A percentile compares a stretch with the other conserved stretches of the same genome.
Conservation (phyloP, 1,140 invertebrate genomes). For the Pseudachorutes palmiensis region DNA sequence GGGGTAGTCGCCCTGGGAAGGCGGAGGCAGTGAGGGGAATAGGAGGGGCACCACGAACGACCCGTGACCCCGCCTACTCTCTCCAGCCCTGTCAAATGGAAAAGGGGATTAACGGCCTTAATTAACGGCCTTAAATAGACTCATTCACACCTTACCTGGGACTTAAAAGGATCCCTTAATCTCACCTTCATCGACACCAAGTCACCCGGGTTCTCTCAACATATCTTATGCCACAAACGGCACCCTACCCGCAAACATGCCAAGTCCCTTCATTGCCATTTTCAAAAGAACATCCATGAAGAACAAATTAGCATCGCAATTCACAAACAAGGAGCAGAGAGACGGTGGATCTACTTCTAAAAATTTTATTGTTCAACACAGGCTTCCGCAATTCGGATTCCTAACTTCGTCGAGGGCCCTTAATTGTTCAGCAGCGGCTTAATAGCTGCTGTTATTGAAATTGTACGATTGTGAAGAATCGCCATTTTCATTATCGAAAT, state of each 20-base stretch:
- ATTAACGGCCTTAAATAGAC: conserved; percentile 26
- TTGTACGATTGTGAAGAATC: no score
- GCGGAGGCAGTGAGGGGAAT: neutral
- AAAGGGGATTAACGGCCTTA: conserved; percentile 14
- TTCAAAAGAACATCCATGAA: neutral
- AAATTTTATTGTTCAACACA: neutral
- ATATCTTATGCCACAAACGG: neutral
- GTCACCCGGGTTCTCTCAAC: neutral
- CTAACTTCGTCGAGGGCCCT: neutral
- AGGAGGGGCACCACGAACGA: neutral
- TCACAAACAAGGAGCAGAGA: neutral
- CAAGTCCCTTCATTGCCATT: neutral
- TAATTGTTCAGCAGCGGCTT: neutral
- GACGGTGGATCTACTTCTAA: neutral
- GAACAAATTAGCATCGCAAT: neutral
- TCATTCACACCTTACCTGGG: conserved; percentile 33
- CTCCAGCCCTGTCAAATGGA: conserved; percentile 8
- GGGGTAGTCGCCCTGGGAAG: neutral
- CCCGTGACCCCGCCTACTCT: neutral
- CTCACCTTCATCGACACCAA: neutral
- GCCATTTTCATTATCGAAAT: no score
- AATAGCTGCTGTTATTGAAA: neutral
- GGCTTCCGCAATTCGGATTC: neutral
- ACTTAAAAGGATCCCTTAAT: neutral
- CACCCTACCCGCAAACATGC: neutral